Conservation (phyloP, 1,140 invertebrate genomes). For the Cepaea nemoralis region DNA sequence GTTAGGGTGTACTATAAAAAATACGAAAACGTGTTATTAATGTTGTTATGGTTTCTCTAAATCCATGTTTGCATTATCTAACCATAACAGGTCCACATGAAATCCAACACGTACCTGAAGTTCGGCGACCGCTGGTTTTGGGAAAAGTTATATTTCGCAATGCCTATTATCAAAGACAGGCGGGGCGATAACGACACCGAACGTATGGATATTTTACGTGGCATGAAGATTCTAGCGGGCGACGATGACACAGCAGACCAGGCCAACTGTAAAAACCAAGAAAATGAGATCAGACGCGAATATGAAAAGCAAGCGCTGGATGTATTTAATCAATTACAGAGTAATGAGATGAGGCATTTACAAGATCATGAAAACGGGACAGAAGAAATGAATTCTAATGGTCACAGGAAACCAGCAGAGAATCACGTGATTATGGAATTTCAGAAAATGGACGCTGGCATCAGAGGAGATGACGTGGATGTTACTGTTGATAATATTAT, state of each 20-base stretch:
- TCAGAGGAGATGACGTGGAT: not conserved
- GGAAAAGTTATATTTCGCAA: slow-evolving; percentile 91
- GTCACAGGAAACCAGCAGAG: not conserved
- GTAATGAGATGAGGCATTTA: not conserved
- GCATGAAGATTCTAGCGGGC: slow-evolving; percentile 24
- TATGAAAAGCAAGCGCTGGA: not conserved
- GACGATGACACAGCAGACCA: not conserved
- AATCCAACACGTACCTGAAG: slow-evolving; percentile 77
- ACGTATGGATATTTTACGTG: not conserved
- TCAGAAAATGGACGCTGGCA: not conserved
- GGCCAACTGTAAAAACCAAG: not conserved
- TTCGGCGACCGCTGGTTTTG: slow-evolving; percentile 85
- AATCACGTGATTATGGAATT: not conserved
- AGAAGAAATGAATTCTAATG: not conserved
- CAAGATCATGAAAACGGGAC: not conserved
- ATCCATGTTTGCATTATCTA: not conserved
- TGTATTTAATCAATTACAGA: not conserved
- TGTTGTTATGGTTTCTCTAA: not conserved
- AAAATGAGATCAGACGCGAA: not conserved
- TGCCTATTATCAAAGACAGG: slow-evolving; percentile 75
- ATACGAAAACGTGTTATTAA: not conserved
- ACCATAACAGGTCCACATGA: slow-evolving; percentile 56
- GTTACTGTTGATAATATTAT: not conserved
- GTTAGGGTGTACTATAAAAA: too few relatives aligned
- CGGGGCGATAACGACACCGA: not conserved